Percentiles rank a stretch among this genome's conserved stretches.
Evolutionary conservation across 2,888 invertebrate genomes (phyloP).

Genomic region (Steromphala cineraria): DNA sequence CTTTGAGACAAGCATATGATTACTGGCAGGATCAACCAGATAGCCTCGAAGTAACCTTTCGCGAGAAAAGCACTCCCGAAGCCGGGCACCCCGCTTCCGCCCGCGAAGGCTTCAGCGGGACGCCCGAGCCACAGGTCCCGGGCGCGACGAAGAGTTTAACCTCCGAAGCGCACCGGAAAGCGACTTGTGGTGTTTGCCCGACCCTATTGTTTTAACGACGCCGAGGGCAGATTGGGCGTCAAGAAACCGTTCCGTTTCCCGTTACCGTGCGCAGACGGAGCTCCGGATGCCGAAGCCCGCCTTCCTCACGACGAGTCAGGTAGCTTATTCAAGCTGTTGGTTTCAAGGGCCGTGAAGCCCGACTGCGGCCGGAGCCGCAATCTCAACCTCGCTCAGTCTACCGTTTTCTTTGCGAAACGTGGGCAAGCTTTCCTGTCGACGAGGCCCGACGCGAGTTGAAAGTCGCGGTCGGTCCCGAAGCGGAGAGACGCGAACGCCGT

Average conservation of each 20-base stretch:
- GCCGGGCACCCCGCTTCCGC: too few species aligned
- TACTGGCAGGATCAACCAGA: conserved; percentile 81
- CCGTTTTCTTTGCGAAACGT: too few species aligned
- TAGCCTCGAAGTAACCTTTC: conserved; percentile 39
- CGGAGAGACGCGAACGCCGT: background rate
- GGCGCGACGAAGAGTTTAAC: background rate
- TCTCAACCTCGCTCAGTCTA: conserved; percentile 1
- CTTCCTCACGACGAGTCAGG: background rate
- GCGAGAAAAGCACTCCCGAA: too few species aligned
- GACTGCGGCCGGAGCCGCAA: background rate
- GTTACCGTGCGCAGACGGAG: background rate
- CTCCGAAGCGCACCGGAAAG: background rate
- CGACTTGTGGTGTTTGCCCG: background rate
- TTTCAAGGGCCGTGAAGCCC: background rate
- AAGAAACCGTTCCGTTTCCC: background rate
- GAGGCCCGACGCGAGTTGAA: background rate
- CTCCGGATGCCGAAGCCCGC: background rate
- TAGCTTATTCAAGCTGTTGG: background rate
- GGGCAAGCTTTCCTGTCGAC: background rate
- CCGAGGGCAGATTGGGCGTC: background rate
- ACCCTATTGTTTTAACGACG: background rate
- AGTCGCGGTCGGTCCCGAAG: background rate
- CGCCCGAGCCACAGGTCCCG: background rate
- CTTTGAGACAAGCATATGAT: conserved; percentile 83
- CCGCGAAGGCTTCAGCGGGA: background rate